phyloP scores from a whole-genome alignment of 2,888 invertebrate species.

The Scaptomyza flava region DNA sequence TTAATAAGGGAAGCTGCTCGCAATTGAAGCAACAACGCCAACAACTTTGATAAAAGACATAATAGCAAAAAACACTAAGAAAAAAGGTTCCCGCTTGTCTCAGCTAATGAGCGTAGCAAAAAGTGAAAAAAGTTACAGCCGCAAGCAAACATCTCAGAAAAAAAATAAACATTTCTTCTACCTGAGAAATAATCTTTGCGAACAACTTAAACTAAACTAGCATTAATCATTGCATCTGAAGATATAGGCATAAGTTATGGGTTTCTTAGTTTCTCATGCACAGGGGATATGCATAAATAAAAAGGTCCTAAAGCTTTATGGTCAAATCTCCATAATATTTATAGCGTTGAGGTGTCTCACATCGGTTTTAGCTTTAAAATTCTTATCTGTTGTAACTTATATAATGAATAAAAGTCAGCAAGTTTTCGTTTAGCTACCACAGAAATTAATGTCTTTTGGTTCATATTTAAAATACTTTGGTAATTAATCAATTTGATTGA shows the following conservation, averaged over 20 bases:
- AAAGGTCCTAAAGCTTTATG: constrained; percentile 59
- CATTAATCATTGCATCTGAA: background rate
- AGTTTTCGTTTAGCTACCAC: constrained; percentile 37
- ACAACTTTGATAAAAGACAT: constrained; percentile 38
- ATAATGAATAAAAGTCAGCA: constrained; percentile 41
- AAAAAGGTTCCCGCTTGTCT: constrained; percentile 56
- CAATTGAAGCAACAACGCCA: constrained; percentile 29
- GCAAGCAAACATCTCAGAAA: constrained; percentile 34
- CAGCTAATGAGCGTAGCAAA: constrained; percentile 70
- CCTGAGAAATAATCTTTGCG: background rate
- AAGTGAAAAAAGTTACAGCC: constrained; percentile 60
- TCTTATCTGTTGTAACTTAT: constrained; percentile 38
- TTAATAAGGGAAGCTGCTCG: constrained; percentile 66
- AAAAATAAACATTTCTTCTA: constrained; percentile 3
- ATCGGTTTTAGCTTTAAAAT: constrained; percentile 18
- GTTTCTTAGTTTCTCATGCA: background rate
- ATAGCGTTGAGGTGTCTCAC: background rate
- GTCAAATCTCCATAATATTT: constrained; percentile 44
- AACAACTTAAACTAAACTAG: background rate
- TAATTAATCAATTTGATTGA: constrained; percentile 80
- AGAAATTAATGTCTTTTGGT: constrained; percentile 66
- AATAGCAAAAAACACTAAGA: constrained; percentile 6
- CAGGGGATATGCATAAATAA: constrained; percentile 11
- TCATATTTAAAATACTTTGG: constrained; percentile 65
- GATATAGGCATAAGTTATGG: background rate